Evolutionary conservation across 2,113 vertebrate species (phyloP).

Genomic region (Daubentonia madagascariensis): DNA sequence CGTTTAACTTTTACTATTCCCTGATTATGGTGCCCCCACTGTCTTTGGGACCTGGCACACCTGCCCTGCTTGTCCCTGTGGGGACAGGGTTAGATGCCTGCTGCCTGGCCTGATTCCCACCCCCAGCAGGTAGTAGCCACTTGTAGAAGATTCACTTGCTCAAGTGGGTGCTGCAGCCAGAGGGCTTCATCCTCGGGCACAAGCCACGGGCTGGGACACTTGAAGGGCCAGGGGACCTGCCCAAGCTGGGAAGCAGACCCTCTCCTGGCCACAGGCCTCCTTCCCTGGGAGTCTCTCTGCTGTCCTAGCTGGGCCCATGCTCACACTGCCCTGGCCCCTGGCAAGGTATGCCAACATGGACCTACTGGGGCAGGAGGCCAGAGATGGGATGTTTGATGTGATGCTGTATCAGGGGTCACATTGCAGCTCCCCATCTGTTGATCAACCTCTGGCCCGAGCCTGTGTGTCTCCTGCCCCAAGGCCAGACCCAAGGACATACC

Average conservation of each 20-base stretch:
- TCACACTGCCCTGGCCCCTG: not conserved
- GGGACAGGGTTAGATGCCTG: not conserved
- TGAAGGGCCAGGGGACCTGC: not conserved
- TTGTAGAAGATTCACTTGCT: not conserved
- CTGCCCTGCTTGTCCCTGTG: not conserved
- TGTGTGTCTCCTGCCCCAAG: not conserved
- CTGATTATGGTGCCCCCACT: not conserved
- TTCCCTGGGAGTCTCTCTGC: not conserved
- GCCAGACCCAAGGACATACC: conserved; percentile 35
- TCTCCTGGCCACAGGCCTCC: not conserved
- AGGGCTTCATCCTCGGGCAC: not conserved
- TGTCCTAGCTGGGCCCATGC: not conserved
- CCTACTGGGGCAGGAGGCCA: not conserved
- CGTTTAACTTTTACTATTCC: not conserved
- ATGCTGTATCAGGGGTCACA: not conserved
- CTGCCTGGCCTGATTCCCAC: not conserved
- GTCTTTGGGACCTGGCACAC: not conserved
- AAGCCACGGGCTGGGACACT: not conserved
- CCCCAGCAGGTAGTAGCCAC: not conserved
- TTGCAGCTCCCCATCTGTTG: not conserved
- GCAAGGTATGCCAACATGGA: not conserved
- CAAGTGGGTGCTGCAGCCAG: not conserved
- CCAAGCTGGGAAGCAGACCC: not conserved
- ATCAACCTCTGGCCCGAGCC: not conserved
- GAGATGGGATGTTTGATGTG: not conserved